Evolutionary conservation across 2,113 vertebrate genomes (phyloP).

Genomic region (Meleagris gallopavo): DNA sequence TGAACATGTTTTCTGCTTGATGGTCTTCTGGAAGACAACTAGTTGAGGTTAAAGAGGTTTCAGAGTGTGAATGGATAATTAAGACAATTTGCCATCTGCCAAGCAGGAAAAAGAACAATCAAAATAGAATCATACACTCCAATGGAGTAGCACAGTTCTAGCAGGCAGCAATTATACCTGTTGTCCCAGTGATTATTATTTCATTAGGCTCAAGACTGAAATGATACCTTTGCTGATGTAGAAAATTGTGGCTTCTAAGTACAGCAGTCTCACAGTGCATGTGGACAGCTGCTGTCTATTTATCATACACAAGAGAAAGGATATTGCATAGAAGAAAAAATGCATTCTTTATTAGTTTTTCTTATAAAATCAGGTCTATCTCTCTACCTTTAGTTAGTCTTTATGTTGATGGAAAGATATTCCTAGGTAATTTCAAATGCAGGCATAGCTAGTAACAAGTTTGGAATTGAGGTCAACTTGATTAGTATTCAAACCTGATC

Average conservation of each 20-base stretch:
- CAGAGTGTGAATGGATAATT: constrained; percentile 46
- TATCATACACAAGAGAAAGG: background rate
- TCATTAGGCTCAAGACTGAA: constrained; percentile 37
- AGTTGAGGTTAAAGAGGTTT: constrained; percentile 51
- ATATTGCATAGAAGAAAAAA: background rate
- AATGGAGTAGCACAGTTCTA: background rate
- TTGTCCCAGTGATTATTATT: constrained; percentile 50
- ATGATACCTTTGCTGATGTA: background rate
- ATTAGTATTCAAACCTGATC: background rate
- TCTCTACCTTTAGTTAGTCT: background rate
- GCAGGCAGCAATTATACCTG: constrained; percentile 42
- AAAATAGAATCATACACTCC: constrained; percentile 12
- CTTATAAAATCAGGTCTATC: background rate
- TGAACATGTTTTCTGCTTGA: constrained; percentile 25
- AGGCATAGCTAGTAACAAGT: background rate
- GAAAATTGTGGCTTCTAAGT: background rate
- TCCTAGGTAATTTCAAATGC: background rate
- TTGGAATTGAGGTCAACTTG: background rate
- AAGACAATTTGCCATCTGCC: constrained; percentile 62
- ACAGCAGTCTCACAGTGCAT: accelerated
- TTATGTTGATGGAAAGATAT: background rate
- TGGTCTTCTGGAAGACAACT: constrained; percentile 47
- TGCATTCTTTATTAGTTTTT: background rate
- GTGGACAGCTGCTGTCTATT: background rate
- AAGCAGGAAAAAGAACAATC: constrained; percentile 39